Evolutionary conservation across 2,888 invertebrate species (phyloP).

Genomic region (Eucriotettix oculatus): DNA sequence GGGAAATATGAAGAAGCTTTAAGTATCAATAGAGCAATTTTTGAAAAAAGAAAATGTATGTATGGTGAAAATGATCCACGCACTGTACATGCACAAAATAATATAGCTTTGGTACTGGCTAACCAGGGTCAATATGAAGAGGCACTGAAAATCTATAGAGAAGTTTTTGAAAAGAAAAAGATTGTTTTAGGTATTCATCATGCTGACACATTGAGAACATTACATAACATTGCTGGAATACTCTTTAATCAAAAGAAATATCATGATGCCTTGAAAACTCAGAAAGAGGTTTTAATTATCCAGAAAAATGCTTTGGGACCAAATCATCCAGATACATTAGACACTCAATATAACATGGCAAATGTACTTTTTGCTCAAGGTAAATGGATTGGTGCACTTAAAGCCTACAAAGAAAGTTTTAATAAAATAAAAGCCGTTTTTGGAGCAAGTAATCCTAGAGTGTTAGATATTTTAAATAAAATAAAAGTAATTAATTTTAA

Average conservation of each 20-base stretch:
- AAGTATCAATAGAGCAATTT: slow-evolving; percentile 6
- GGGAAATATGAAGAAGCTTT: slow-evolving; percentile 11
- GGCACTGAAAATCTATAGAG: slow-evolving; percentile 10
- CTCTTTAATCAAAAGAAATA: neutral
- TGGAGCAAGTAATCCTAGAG: neutral
- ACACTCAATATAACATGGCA: neutral
- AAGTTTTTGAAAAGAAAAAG: neutral
- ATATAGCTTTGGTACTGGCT: slow-evolving; percentile 11
- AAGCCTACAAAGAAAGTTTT: neutral
- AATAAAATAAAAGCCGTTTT: neutral
- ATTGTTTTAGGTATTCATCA: neutral
- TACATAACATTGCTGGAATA: slow-evolving; percentile 4
- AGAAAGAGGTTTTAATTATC: neutral
- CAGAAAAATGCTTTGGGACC: neutral
- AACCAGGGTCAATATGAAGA: slow-evolving; percentile 10
- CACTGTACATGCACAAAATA: neutral
- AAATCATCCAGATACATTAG: neutral
- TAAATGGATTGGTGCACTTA: neutral
- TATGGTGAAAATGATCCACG: neutral
- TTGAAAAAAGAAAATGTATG: neutral
- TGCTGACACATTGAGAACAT: slow-evolving; percentile 6
- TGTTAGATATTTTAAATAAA: neutral
- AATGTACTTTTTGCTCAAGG: neutral
- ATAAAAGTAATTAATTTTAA: neutral
- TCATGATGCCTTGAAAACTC: neutral